phyloP scores from a whole-genome alignment of 2,113 vertebrate genomes.

The Machaerirhynchus nigripectus region DNA sequence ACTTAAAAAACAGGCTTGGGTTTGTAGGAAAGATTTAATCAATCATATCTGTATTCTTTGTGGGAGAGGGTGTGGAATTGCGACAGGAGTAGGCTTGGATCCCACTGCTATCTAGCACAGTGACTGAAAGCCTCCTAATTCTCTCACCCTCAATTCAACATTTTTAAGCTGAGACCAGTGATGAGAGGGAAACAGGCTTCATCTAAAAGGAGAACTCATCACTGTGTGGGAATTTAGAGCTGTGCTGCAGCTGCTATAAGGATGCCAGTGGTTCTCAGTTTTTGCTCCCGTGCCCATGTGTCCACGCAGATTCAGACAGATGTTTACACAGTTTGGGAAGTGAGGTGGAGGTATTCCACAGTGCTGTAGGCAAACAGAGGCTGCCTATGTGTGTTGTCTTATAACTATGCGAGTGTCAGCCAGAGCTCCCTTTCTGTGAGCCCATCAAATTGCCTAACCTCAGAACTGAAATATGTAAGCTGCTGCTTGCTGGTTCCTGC shows the following conservation, averaged over 20 bases:
- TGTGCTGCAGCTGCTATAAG: background rate
- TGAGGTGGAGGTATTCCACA: background rate
- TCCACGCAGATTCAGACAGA: background rate
- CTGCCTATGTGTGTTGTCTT: background rate
- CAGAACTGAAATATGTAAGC: background rate
- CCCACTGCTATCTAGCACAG: background rate
- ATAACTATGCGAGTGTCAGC: background rate
- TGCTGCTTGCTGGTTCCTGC: background rate
- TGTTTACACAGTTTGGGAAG: background rate
- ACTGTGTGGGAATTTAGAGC: background rate
- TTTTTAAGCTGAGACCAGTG: background rate
- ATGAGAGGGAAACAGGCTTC: background rate
- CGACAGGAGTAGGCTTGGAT: background rate
- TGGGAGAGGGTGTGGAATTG: background rate
- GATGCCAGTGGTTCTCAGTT: background rate
- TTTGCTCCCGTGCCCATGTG: background rate
- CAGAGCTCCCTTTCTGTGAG: background rate
- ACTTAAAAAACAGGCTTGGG: background rate
- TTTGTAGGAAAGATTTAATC: conserved; percentile 1
- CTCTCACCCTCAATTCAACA: background rate
- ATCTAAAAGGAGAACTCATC: background rate
- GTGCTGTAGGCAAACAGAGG: background rate
- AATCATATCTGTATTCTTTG: background rate
- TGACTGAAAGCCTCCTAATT: background rate
- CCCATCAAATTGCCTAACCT: background rate